phyloP scores from a whole-genome alignment of 2,797 vertebrate genomes.

The Schizothorax lantsangensis region DNA sequence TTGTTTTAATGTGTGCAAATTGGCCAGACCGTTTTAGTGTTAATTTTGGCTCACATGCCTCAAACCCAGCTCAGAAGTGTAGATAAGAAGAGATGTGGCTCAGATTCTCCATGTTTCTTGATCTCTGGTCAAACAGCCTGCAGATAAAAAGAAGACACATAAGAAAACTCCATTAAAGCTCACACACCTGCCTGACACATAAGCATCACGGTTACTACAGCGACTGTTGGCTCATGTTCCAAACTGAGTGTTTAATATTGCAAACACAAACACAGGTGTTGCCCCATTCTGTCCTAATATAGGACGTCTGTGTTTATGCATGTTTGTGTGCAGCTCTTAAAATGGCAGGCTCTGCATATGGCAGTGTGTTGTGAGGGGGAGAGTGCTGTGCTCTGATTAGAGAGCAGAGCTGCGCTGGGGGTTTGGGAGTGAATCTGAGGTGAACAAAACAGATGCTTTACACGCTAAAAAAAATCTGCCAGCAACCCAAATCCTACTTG shows the following conservation, averaged over 20 bases:
- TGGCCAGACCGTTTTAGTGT: neutral
- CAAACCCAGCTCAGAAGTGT: conserved; percentile 46
- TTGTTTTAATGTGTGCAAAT: neutral
- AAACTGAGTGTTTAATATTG: conserved; percentile 11
- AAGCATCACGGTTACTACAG: conserved; percentile 27
- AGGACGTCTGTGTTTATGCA: conserved; percentile 15
- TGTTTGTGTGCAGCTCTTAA: conserved; percentile 8
- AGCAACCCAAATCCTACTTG: conserved; percentile 16
- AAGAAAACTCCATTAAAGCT: neutral
- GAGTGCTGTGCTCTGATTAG: conserved; percentile 39
- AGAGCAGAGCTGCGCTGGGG: neutral
- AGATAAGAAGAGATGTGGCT: conserved; percentile 32
- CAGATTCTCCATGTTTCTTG: conserved; percentile 51
- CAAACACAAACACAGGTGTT: conserved; percentile 24
- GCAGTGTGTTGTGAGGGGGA: conserved; percentile 20
- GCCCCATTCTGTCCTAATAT: neutral
- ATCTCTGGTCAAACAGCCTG: conserved; percentile 54
- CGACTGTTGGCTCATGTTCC: conserved; percentile 32
- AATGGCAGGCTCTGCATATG: conserved; percentile 17
- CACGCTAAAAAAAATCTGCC: conserved; percentile 30
- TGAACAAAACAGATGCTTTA: conserved; percentile 36
- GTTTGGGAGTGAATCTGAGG: conserved; percentile 34
- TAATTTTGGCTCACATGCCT: conserved; percentile 49
- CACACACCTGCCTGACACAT: conserved; percentile 21
- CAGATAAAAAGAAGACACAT: conserved; percentile 15